Evolutionary conservation across 2,797 vertebrate species (phyloP), one percentile per base, ranked within the genome.

Genomic region (Schizothorax lantsangensis): DNA sequence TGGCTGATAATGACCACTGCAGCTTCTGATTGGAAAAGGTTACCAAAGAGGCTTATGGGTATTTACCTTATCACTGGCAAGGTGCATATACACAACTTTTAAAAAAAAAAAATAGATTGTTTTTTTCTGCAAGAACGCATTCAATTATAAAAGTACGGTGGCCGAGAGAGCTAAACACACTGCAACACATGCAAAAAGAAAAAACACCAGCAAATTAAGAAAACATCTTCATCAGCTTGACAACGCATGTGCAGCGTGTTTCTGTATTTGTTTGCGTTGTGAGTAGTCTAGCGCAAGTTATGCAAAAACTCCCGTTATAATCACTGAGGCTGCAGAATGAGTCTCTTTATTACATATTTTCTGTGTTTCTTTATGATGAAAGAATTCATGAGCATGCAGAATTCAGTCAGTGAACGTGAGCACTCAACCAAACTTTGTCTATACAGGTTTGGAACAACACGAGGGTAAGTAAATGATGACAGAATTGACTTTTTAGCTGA

Each of bases 21-120:
- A 15, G 33, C 64, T 33, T 33, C 30, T 33, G 43, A 49, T 17
- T 30, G 72, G 72, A 74, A 9, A 74, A 74, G 71, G 14, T 17
- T 74, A 74, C 71, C 14, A 26, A 74, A 47, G 43, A 47, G 38
- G 57, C 26, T 49, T 68, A 26, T 81, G 26, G 79, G 62, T 36
- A 23, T 68, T 68, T 49, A 2, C 10, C 3, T 68, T 26, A n/a
- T 36, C 21, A 49, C 40, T 43, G 36, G 21, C 45, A 38, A 62
- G 23, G 12, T 81, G 59, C 59, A 21, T 8, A 54, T 21, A 54
- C 52, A 21, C 6, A 8, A 54, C 17, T 21, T 19, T 52, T 21
- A 6, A 47, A 7, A 21, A 2, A 21, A 2, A 54, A 2, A 21
- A 2, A 6, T 2, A 15, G 4, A 14, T 7, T 6, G 6, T 7